phyloP scores from a whole-genome alignment of 2,888 invertebrate species.

The Acleris holmiana region DNA sequence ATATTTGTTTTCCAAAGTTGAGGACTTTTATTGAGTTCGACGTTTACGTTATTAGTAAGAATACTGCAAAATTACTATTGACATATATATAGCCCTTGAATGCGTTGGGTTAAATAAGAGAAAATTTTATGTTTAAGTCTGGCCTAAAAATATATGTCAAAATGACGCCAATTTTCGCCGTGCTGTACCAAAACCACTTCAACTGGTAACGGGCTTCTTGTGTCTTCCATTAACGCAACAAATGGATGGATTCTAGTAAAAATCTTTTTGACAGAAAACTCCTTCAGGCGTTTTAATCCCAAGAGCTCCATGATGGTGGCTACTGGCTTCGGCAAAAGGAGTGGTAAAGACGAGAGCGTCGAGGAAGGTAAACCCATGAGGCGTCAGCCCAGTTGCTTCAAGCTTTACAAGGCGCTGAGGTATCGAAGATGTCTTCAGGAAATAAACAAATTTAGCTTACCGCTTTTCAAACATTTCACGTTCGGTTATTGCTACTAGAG shows the following conservation, averaged over 20 bases:
- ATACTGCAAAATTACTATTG: too few relatives aligned
- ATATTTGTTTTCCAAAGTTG: conserved; percentile 13
- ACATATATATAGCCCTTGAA: neutral
- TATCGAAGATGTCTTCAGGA: neutral
- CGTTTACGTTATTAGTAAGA: conserved; percentile 22
- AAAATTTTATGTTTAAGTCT: too few relatives aligned
- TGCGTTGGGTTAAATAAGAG: neutral
- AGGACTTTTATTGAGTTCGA: conserved; percentile 13
- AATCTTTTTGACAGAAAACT: conserved; percentile 33
- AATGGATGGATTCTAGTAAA: conserved; percentile 18
- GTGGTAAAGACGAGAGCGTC: conserved; percentile 59
- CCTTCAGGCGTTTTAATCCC: conserved; percentile 62
- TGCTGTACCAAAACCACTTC: conserved; percentile 18
- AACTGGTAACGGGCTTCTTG: conserved; percentile 22
- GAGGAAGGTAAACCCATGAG: conserved; percentile 67
- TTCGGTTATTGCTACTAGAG: too few relatives aligned
- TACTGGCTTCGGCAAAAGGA: conserved; percentile 71
- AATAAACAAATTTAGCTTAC: neutral
- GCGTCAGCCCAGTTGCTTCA: conserved; percentile 17
- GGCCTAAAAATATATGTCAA: neutral
- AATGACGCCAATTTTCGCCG: neutral
- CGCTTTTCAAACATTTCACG: neutral
- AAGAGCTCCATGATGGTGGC: conserved; percentile 68
- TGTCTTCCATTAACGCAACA: conserved; percentile 5
- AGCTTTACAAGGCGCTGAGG: conserved; percentile 2